Evolutionary conservation across 2,113 vertebrate genomes (phyloP).

Genomic region (Philantomba maxwellii): DNA sequence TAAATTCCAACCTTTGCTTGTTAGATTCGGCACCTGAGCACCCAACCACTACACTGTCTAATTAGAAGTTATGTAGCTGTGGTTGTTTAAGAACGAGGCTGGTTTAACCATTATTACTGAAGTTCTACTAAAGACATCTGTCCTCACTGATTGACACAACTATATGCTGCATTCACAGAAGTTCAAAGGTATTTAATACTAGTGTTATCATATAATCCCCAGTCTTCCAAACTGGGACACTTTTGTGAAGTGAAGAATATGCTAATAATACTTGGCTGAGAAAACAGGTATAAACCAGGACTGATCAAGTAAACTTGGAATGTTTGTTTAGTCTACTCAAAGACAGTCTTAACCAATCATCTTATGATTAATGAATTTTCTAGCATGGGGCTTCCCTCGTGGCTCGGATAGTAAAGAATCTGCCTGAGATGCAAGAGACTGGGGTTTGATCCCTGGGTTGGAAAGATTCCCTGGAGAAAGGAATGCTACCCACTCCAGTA

Average conservation of each 20-base stretch:
- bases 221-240: background rate
- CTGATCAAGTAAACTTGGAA: background rate
- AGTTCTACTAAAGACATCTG: background rate
- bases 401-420: background rate
- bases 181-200: background rate
- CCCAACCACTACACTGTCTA: background rate
- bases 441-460: accelerated
- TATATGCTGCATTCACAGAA: background rate
- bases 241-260: background rate
- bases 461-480: background rate
- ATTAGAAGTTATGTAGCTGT: background rate
- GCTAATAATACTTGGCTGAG: background rate
- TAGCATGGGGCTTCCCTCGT: background rate
- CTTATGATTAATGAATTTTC: background rate
- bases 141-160: background rate
- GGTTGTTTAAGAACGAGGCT: background rate
- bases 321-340: background rate
- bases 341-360: background rate
- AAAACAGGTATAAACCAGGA: background rate
- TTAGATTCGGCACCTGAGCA: background rate
- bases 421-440: background rate
- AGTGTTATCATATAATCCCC: background rate
- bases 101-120: background rate
- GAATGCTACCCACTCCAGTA: background rate
- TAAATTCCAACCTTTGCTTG: background rate